A percentile compares a stretch with the other conserved stretches of the same genome.
Conservation (phyloP, 2,113 vertebrate genomes). For the Entelurus aequoreus region DNA sequence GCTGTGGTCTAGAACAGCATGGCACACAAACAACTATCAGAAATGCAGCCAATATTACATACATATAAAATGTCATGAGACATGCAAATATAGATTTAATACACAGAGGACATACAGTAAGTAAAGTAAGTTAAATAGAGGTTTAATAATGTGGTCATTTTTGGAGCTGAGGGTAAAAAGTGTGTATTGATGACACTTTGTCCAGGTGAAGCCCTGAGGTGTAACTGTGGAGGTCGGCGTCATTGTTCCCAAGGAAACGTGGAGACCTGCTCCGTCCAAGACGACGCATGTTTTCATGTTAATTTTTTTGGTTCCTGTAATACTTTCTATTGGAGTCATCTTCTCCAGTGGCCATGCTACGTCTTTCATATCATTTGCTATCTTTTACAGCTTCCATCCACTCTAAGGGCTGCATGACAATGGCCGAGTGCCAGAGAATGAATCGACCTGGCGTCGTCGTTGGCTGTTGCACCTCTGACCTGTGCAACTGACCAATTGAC, state of each 20-base stretch:
- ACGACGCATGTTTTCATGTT: neutral
- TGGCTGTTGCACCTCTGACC: neutral
- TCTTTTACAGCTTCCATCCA: neutral
- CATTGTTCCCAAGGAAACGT: neutral
- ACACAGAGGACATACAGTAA: no score
- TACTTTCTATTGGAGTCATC: neutral
- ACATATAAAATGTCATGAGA: no score
- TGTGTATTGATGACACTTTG: neutral
- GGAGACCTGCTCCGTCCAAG: neutral
- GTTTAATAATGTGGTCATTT: no score
- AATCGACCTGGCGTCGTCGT: neutral
- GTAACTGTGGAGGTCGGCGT: neutral
- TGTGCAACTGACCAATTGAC: slow-evolving; percentile 1
- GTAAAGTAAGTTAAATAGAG: no score
- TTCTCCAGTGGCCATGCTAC: neutral
- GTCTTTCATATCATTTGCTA: neutral
- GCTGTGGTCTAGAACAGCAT: no score
- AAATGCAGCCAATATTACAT: no score
- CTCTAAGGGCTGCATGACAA: neutral
- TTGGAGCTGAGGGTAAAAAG: no score
- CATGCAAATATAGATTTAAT: no score
- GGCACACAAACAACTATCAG: no score
- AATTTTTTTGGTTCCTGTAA: neutral
- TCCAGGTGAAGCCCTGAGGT: neutral
- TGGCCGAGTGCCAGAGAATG: neutral